Evolutionary conservation across 2,888 invertebrate genomes (phyloP).

Genomic region (Ellobium chinense): DNA sequence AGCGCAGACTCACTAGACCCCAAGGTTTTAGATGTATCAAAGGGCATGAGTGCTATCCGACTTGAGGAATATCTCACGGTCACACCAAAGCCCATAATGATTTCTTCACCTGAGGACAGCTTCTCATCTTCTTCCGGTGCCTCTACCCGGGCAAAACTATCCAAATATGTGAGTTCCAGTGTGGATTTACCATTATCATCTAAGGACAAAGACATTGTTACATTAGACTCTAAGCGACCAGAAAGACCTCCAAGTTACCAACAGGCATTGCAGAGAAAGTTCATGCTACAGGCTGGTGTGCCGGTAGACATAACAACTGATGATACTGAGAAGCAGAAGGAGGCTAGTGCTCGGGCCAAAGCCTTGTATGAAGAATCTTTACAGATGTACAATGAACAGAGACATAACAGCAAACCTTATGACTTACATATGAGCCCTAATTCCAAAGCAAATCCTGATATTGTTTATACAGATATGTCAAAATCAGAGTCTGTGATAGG

Average conservation of each 20-base stretch:
- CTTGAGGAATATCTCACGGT: conserved; percentile 39
- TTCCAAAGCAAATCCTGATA: not conserved
- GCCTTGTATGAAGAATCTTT: conserved; percentile 73
- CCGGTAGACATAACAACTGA: conserved; percentile 57
- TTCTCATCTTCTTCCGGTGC: not conserved
- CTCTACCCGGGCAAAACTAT: conserved; percentile 13
- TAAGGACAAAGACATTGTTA: not conserved
- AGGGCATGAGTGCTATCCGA: conserved; percentile 44
- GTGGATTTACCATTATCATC: not conserved
- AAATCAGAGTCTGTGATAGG: not conserved
- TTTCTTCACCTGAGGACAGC: not conserved
- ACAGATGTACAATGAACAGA: conserved; percentile 52
- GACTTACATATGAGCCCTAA: not conserved
- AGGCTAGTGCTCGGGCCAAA: conserved; percentile 68
- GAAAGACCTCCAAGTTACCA: conserved; percentile 72
- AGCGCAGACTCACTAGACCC: conserved; percentile 41
- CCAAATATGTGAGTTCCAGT: conserved; percentile 36
- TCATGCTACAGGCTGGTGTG: conserved; percentile 58
- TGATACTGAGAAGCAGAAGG: conserved; percentile 61
- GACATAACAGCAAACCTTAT: not conserved
- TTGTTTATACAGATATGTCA: not conserved
- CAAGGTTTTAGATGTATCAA: conserved; percentile 7
- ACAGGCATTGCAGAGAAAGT: conserved; percentile 70
- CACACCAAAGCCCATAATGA: conserved; percentile 42
- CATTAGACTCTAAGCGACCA: conserved; percentile 55